A percentile compares a stretch with the other conserved stretches of the same genome.
These are phyloP conservation scores for Todiramphus chloris DNA, from an alignment of 2,113 vertebrate species.

Conservation along the genomic window DNA sequence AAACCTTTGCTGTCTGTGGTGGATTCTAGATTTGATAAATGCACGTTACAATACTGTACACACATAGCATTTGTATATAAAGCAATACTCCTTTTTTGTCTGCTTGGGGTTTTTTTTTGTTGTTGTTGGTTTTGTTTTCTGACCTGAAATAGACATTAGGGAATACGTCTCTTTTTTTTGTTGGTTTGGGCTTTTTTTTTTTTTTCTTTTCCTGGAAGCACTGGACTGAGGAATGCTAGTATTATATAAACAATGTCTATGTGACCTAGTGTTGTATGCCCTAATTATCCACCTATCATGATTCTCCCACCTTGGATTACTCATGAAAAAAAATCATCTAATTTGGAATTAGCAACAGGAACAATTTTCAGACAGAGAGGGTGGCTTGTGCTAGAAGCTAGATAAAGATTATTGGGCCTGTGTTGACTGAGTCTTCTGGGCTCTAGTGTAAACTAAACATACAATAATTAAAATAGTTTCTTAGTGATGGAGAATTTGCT, in stretches of 20 bases:
- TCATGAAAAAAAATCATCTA: not conserved
- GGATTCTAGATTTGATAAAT: not conserved
- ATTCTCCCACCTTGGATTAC: not conserved
- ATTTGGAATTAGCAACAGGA: constrained; percentile 21
- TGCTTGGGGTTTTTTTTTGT: not conserved
- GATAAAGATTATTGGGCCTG: not conserved
- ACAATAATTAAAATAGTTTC: constrained; percentile 33
- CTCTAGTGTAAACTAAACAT: not conserved
- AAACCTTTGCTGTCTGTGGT: not conserved
- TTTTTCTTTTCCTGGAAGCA: not conserved
- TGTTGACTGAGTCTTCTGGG: constrained; percentile 1
- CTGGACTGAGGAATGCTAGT: not conserved
- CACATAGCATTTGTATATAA: not conserved
- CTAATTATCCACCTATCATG: constrained; percentile 16
- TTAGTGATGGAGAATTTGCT: constrained; percentile 45
- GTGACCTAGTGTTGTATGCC: not conserved
- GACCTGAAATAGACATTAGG: not conserved
- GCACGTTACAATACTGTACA: not conserved
- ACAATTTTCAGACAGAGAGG: not conserved
- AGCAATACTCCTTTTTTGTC: not conserved
- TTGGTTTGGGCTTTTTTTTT: not conserved
- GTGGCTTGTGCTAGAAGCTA: not conserved
- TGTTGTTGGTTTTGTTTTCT: not conserved
- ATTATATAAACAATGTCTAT: not conserved
- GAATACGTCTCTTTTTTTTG: not conserved